Base-by-base conservation (phyloP, 2,797 vertebrate species). In the Prunella strophiata region DNA sequence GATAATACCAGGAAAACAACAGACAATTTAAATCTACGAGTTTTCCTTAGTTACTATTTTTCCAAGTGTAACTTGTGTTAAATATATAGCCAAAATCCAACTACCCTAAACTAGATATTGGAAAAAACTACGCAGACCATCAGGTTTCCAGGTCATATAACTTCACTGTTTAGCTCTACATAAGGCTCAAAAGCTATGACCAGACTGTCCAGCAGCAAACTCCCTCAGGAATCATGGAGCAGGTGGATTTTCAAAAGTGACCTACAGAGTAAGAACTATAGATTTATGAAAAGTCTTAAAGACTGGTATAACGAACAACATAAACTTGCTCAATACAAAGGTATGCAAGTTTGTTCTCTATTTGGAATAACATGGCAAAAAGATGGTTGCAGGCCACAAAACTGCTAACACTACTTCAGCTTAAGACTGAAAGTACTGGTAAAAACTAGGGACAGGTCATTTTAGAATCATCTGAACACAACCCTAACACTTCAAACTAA, bases 401-500 rank as follows among this genome's bases (percentile, higher is more conserved):
- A 55, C 1, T 47, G 14, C 13, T 71, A 70, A 54, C 0, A 0
- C 2, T 48, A 27, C 13, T 73, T 58, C 27, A 85, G 11, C 38
- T 19, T 68, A 16, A 85, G 32, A 65, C 2, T 13, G 10, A 13
- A 83, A 13, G 18, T 45, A 61, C 32, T 42, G 5, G 5, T 26
- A 19, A 74, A 63, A 72, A 85, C 23, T 5, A 38, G 30, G 4
- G 23, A 74, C 16, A 48, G 21, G 18, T 59, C 3, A 45, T 43
- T 75, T 20, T 25, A 32, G 15, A 88, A 79, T 20, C 3, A 2
- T 43, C 9, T 43, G 22, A 79, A 85, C 6, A 59, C 2, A 58
- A 20, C 3, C 2, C 27, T 36, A 26, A 22, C 13, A 25, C 1
- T 16, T 38, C 32, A 70, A 65, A 54, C 3, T 16, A 13, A 61